Evolutionary conservation across 2,113 vertebrate species (phyloP).

Genomic region (Brachirus orientalis): DNA sequence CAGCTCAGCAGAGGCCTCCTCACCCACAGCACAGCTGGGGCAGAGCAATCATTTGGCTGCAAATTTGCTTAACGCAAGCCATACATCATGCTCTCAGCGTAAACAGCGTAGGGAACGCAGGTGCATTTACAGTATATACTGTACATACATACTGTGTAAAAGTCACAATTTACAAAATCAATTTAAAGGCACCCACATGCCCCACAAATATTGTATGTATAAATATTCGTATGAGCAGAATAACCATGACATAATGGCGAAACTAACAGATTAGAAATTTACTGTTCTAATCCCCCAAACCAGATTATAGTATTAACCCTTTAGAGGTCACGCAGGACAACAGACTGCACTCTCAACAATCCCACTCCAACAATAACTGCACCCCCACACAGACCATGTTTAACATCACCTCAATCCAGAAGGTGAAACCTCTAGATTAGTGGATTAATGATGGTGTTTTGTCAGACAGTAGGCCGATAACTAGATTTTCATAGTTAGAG

Average conservation of each 20-base stretch:
- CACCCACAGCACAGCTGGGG: constrained; percentile 34
- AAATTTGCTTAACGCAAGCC: constrained; percentile 51
- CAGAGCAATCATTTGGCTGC: constrained; percentile 62
- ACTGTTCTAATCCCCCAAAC: constrained; percentile 47
- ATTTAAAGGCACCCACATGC: too few relatives aligned
- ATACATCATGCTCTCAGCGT: constrained; percentile 53
- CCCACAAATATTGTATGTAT: too few relatives aligned
- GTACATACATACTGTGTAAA: constrained; percentile 24
- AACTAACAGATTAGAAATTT: constrained; percentile 43
- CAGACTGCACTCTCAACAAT: constrained; percentile 38
- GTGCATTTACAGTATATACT: not conserved
- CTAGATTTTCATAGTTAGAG: not conserved
- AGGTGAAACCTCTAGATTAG: constrained; percentile 16
- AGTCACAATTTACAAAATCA: too few relatives aligned
- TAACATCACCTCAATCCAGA: not conserved
- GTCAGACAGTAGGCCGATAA: too few relatives aligned
- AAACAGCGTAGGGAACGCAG: not conserved
- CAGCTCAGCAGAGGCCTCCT: constrained; percentile 34
- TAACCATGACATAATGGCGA: constrained; percentile 16
- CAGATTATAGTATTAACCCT: constrained; percentile 61
- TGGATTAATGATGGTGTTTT: constrained; percentile 22
- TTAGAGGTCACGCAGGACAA: constrained; percentile 39
- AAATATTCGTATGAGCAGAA: not conserved
- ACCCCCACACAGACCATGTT: not conserved
- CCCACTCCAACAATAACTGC: not conserved